These are phyloP conservation scores for Eupelmus urozonus DNA, from an alignment of 2,888 invertebrate genomes.

Conservation along the genomic window DNA sequence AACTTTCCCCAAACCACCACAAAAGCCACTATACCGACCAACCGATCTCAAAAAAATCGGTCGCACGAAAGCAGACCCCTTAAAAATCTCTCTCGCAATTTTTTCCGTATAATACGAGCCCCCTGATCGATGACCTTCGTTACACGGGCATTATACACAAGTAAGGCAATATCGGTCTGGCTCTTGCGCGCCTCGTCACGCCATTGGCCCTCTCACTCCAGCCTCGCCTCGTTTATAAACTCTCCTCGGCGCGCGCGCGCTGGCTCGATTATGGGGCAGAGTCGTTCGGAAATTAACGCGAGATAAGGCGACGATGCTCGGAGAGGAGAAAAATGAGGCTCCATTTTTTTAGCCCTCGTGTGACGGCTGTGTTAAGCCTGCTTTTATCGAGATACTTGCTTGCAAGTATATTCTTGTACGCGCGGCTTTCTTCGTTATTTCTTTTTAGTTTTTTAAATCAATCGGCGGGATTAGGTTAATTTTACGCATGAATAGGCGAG, in stretches of 20 bases:
- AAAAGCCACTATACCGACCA: too few relatives aligned
- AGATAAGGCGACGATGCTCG: constrained; percentile 40
- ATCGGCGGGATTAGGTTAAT: constrained; percentile 9
- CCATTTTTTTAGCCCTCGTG: background rate
- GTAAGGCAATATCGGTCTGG: constrained; percentile 56
- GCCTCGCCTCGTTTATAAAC: constrained; percentile 48
- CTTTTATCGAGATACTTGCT: too few relatives aligned
- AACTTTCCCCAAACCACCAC: too few relatives aligned
- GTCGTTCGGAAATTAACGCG: constrained; percentile 57
- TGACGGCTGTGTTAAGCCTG: too few relatives aligned
- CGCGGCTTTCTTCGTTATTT: background rate
- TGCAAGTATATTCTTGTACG: too few relatives aligned
- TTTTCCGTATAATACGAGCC: constrained; percentile 27
- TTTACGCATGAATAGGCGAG: constrained; percentile 37
- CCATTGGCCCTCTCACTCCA: constrained; percentile 25
- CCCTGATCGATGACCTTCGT: constrained; percentile 58
- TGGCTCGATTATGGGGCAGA: too few relatives aligned
- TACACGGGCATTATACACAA: constrained; percentile 53
- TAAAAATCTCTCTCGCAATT: constrained; percentile 8
- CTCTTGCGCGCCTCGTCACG: constrained; percentile 42
- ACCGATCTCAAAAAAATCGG: background rate
- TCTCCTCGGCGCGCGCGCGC: too few relatives aligned
- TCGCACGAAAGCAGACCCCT: constrained; percentile 9
- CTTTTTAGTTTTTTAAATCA: background rate
- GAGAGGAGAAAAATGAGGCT: constrained; percentile 21